Evolutionary conservation across 2,113 vertebrate genomes (phyloP).

Genomic region (Coracopsis vasa): DNA sequence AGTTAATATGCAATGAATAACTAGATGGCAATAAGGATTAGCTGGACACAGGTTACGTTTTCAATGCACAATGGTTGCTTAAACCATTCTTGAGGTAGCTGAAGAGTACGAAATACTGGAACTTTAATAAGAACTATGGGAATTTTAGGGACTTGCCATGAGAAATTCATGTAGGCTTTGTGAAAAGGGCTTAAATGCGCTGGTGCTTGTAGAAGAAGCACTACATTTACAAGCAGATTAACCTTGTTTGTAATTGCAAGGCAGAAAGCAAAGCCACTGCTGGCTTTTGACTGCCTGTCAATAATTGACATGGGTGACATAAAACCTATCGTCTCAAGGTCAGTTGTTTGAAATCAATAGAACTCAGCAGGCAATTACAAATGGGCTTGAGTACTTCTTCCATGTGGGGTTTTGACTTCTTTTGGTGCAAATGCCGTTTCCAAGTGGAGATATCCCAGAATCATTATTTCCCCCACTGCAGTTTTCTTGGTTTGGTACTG

Average conservation of each 20-base stretch:
- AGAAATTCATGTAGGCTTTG: slow-evolving; percentile 29
- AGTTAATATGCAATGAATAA: background rate
- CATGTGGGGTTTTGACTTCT: background rate
- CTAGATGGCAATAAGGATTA: background rate
- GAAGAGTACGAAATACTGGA: background rate
- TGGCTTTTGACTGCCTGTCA: background rate
- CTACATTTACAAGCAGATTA: background rate
- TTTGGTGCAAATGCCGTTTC: background rate
- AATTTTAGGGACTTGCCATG: slow-evolving; percentile 20
- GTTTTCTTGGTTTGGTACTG: background rate
- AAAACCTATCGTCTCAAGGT: background rate
- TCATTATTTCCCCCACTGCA: background rate
- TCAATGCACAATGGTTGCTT: background rate
- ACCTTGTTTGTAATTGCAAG: background rate
- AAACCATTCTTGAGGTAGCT: background rate
- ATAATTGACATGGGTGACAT: background rate
- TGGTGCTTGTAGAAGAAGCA: slow-evolving; percentile 16
- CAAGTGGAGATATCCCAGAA: background rate
- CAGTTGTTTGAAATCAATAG: background rate
- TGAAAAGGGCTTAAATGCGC: slow-evolving; percentile 31
- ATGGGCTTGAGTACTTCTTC: background rate
- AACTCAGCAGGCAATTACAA: background rate
- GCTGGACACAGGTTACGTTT: background rate
- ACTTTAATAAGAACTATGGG: slow-evolving; percentile 45
- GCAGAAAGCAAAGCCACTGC: background rate